Base-by-base conservation (phyloP, 2,888 invertebrate genomes). In the Chesias legatella region DNA sequence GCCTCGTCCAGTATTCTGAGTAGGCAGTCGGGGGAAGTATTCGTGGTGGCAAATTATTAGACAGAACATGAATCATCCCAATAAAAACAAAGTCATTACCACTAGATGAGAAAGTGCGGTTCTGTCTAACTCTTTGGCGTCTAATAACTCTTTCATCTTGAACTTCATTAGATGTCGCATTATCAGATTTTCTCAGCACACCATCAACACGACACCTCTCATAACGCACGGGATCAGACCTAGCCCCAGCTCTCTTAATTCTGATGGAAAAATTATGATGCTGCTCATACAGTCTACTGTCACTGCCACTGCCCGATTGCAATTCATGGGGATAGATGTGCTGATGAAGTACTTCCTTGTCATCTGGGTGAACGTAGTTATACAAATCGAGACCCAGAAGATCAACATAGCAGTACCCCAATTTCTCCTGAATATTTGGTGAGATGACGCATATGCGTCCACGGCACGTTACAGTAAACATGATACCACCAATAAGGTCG, bases 1-100 rank as follows among this genome's bases (percentile, higher is more conserved):
- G 97, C 53, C 97, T 90, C 0, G 97, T 97, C 68, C 95, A 93
- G 76, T 97, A 98, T 74, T 97, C 97, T 63, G 96, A 92, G 56
- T 93, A 92, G 21, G 92, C 81, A 23, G 83, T 79, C 1, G 88
- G 91, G 32, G 94, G 90, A 35, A 93, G 90, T 31, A 88, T 73
- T 32, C 75, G 70, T 22, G 81, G 68, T 40, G 94, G 94, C 63
- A 93, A 90, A 13, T 73, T 63, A 58, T 69, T 80, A 6, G 84
- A 67, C 58, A 93, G 78, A 13, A 95, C 85, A 66, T 92, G 90
- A 11, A 93, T 94, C 71, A 95, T 91, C 37, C 94, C 94, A 59
- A 94, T 90, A 63, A 94, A 91, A 43, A 91, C 90, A 76, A 89
- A 89, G 68, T 91, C 91, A 75, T 91, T 91, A 9, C 91, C 91